Base-by-base conservation (phyloP, 2,113 vertebrate species). In the Aegotheles bennettii region DNA sequence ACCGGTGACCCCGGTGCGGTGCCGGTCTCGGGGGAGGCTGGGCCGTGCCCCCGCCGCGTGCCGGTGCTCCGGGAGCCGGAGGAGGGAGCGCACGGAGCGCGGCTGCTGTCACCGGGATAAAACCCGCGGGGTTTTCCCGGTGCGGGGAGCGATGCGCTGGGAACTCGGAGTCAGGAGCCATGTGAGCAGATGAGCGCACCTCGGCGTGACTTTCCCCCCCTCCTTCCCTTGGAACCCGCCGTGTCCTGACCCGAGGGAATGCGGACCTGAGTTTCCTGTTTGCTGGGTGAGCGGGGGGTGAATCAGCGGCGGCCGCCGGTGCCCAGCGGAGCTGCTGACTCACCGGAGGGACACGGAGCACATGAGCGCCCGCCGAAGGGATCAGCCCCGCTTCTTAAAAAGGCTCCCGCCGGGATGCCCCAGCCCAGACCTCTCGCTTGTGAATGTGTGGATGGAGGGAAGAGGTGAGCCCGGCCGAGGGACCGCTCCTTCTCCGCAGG, bases 261-360 rank as follows among this genome's bases (percentile, higher is more conserved):
- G 96, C 80, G 84, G 92, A 89, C 94, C 93, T 51, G 95, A 90
- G 89, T 97, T 97, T 97, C 96, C 97, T 96, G 97, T 93, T 94
- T 59, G 94, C 94, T 94, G 94, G 92, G 95, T 96, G 86, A 96
- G 94, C 81, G 77, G 59, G 43, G 64, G 8, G 87, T 97, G 97
- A 97, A 91, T 97, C 97, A 97, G 95, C 95, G 59, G 93, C 68
- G 67, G 74, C 83, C 87, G 56, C 53, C 78, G 73, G 85, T 94
- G 88, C 94, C 86, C 95, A 96, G 94, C 61, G 84, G 95, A 94
- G 96, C 84, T 90, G 95, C 95, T 97, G 97, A 97, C 94, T 97
- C 97, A 97, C 84, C 40, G 80, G 87, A 24, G 48, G 48, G 24
- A 35, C n/a, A n/a, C n/a, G 68, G 54, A 84, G 82, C 91, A 95